Evolutionary conservation across 2,888 invertebrate genomes (phyloP).

Genomic region (Tipula confusa): DNA sequence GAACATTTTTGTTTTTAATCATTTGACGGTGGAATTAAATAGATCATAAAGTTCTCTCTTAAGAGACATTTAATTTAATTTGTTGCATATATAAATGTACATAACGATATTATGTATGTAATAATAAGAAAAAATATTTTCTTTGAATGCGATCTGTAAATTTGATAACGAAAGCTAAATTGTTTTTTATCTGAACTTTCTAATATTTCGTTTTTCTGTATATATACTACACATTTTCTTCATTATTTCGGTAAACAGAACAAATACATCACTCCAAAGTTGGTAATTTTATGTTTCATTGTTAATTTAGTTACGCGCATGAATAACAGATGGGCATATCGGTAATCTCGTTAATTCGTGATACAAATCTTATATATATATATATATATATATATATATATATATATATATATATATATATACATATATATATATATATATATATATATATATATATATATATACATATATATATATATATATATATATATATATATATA

Average conservation of each 20-base stretch:
- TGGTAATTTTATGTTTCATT: slow-evolving; percentile 25
- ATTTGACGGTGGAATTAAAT: neutral
- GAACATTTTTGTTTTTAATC: neutral
- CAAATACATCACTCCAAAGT: slow-evolving; percentile 20
- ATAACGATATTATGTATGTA: neutral
- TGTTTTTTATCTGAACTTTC: slow-evolving; percentile 15
- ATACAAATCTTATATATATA: neutral
- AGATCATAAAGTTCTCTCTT: neutral
- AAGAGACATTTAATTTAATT: slow-evolving; percentile 6
- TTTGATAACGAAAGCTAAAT: neutral
- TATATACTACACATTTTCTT: neutral
- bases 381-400: no score
- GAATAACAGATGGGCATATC: neutral
- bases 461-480: no score
- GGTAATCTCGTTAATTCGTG: neutral
- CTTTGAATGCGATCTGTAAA: slow-evolving; percentile 15
- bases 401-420: no score
- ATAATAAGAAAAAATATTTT: neutral
- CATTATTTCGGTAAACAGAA: neutral
- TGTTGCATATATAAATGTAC: neutral
- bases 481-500: no score
- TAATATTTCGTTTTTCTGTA: neutral
- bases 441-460: no score
- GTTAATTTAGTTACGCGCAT: neutral
- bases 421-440: no score